Evolutionary conservation across 2,797 vertebrate species (phyloP).

Genomic region (Microhierax caerulescens): DNA sequence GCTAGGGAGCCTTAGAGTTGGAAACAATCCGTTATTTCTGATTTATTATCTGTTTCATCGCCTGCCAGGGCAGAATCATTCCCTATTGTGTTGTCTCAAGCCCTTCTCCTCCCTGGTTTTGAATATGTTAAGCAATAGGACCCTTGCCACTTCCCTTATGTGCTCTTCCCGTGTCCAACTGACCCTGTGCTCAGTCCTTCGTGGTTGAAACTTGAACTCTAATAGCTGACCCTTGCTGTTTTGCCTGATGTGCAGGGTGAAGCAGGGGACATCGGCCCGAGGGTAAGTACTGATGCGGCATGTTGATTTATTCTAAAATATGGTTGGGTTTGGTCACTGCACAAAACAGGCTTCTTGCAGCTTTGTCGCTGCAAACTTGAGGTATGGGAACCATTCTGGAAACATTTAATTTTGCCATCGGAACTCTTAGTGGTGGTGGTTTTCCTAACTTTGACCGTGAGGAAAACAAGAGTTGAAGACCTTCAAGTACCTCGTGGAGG

Average conservation of each 20-base stretch:
- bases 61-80: constrained; percentile 36
- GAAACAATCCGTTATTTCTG: not conserved
- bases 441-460: not conserved
- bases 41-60: constrained; percentile 34
- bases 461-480: not conserved
- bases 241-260: constrained; percentile 81
- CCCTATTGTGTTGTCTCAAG: constrained; percentile 35
- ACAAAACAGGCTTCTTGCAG: not conserved
- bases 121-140: not conserved
- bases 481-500: not conserved
- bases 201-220: not conserved
- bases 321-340: not conserved
- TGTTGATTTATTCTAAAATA: not conserved
- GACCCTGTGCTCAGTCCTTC: not conserved
- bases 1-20: constrained; percentile 9
- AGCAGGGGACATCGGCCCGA: constrained; percentile 88
- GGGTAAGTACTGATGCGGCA: constrained; percentile 79
- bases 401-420: not conserved
- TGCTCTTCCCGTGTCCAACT: not conserved
- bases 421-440: not conserved
- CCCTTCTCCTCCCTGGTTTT: constrained; percentile 20
- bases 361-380: not conserved
- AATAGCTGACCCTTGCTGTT: constrained; percentile 15
- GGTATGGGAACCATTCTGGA: not conserved
- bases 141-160: not conserved